These are phyloP conservation scores for Monoplex corrugatus DNA, from an alignment of 2,888 invertebrate species.

Conservation along the genomic window DNA sequence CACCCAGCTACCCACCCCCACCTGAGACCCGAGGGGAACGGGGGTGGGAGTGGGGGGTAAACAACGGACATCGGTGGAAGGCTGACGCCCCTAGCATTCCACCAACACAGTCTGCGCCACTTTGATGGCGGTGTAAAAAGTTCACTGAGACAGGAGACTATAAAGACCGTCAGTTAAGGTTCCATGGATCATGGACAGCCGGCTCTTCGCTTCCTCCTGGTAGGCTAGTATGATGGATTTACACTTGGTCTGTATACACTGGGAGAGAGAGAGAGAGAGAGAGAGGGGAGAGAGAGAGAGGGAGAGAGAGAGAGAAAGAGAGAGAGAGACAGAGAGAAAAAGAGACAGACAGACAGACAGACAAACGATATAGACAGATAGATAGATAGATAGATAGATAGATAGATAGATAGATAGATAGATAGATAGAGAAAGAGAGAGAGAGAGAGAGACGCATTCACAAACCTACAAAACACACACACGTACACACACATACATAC, in stretches of 20 bases:
- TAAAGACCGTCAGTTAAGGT: no score
- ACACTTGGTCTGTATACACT: no score
- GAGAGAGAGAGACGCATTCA: slow-evolving; percentile 29
- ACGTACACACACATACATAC: slow-evolving; percentile 47
- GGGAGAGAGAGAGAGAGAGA: not conserved
- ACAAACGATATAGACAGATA: slow-evolving; percentile 43
- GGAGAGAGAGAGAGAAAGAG: not conserved
- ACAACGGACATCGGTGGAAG: not conserved
- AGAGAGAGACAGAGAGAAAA: not conserved
- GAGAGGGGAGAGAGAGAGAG: not conserved
- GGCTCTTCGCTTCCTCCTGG: no score
- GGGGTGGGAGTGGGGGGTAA: not conserved
- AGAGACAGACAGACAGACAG: slow-evolving; percentile 40
- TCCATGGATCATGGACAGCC: no score
- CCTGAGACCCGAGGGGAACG: slow-evolving; percentile 14
- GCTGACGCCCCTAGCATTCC: not conserved
- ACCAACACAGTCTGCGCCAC: not conserved
- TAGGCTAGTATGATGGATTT: no score
- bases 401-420: slow-evolving; percentile 27
- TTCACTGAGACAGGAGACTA: no score
- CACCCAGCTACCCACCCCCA: no score
- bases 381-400: slow-evolving; percentile 45
- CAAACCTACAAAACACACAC: no score
- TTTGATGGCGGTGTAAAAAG: no score
- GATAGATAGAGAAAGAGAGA: not conserved